Evolutionary conservation across 2,888 invertebrate genomes (phyloP).

Genomic region (Lithophane socia): DNA sequence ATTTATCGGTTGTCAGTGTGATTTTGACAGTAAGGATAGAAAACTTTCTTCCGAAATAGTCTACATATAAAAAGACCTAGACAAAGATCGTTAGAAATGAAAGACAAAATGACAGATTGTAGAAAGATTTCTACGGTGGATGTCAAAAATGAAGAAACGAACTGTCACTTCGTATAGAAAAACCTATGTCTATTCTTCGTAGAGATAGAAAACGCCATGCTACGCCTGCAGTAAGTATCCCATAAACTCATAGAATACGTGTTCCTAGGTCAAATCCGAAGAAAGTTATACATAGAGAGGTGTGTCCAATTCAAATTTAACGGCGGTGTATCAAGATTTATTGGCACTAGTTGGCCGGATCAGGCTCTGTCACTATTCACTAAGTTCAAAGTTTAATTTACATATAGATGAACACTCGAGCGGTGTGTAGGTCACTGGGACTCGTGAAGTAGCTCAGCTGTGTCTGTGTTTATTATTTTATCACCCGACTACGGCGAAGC

Average conservation of each 20-base stretch:
- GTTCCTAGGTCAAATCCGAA: slow-evolving; percentile 32
- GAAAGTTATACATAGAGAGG: slow-evolving; percentile 41
- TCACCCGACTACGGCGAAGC: too few species aligned
- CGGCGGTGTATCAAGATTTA: slow-evolving; percentile 24
- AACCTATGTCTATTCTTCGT: too few species aligned
- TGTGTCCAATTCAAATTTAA: slow-evolving; percentile 47
- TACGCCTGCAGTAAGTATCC: neutral
- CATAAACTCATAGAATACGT: slow-evolving; percentile 12
- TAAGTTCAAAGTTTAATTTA: slow-evolving; percentile 53
- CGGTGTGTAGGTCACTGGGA: slow-evolving; percentile 49
- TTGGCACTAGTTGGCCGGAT: slow-evolving; percentile 26
- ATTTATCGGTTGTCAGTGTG: too few species aligned
- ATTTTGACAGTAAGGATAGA: too few species aligned
- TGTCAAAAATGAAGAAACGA: too few species aligned
- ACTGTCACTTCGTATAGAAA: too few species aligned
- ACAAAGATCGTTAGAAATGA: too few species aligned
- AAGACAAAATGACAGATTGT: too few species aligned
- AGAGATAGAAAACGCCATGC: too few species aligned
- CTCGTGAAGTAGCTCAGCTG: slow-evolving; percentile 41
- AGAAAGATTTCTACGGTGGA: too few species aligned
- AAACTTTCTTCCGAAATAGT: too few species aligned
- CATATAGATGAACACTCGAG: slow-evolving; percentile 55
- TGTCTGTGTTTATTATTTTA: slow-evolving; percentile 35
- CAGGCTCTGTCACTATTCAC: slow-evolving; percentile 7
- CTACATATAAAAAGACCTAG: too few species aligned